These are phyloP conservation scores for Odontocolon sp. DNA, from an alignment of 2,888 invertebrate species.

Conservation along the genomic window DNA sequence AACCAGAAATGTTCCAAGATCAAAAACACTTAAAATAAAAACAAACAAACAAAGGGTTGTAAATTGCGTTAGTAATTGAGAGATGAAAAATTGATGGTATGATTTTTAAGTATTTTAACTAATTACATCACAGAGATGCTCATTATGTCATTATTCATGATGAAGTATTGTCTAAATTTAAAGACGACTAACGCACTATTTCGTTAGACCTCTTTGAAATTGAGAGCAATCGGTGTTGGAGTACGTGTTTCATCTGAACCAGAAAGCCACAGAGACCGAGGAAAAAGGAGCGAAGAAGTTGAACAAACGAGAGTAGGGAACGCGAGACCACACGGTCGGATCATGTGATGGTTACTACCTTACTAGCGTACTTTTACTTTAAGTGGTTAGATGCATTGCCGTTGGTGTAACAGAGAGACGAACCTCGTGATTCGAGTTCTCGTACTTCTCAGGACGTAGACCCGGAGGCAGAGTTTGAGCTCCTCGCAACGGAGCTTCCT, in stretches of 20 bases:
- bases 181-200: background rate
- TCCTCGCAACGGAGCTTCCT: conserved; percentile 40
- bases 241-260: conserved; percentile 18
- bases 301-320: conserved; percentile 43
- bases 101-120: too few relatives aligned
- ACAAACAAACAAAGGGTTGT: too few relatives aligned
- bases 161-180: background rate
- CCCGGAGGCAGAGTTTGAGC: conserved; percentile 6
- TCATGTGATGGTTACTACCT: conserved; percentile 65
- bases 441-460: conserved; percentile 51
- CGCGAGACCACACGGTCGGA: conserved; percentile 52
- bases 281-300: conserved; percentile 4
- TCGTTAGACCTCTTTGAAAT: conserved; percentile 42
- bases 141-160: background rate
- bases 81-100: too few relatives aligned
- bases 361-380: conserved; percentile 66
- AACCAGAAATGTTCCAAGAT: too few relatives aligned
- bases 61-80: too few relatives aligned
- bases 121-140: too few relatives aligned
- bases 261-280: conserved; percentile 13
- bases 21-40: too few relatives aligned
- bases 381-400: conserved; percentile 29
- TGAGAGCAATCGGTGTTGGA: conserved; percentile 39
- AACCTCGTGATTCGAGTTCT: conserved; percentile 55
- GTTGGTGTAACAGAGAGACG: conserved; percentile 14